Base-by-base conservation (phyloP, 2,113 vertebrate species). In the Spermophilus dauricus region DNA sequence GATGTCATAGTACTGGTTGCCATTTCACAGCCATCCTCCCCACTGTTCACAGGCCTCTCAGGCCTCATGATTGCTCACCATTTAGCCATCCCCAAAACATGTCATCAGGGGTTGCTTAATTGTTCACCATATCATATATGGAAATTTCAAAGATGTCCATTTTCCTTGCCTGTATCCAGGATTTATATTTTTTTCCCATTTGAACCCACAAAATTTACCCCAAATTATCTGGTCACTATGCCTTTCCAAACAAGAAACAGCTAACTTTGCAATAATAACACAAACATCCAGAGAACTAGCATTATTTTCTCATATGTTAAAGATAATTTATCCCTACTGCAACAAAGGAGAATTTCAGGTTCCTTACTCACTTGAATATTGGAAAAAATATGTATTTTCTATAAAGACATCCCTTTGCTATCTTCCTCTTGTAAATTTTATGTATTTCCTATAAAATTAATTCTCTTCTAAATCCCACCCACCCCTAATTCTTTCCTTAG, bases 371-470 rank as follows among this genome's bases (percentile, higher is more conserved):
- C 17, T 32, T 78, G 9, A 95, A 51, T 75, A n/a, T 28, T 94
- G 48, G 24, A 28, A 4, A 39, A 42, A 63, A 58, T 86, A 39
- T 2, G 48, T 20, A 34, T 16, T 89, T 91, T 91, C 28, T 75
- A 32, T 2, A 88, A 32, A 61, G 3, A 63, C 28, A 39, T 28
- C 37, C 26, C 1, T 18, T 22, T 48, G 30, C 7, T 1, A 0
- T 76, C 78, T 88, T 84, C 20, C 12, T 90, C 39, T 39, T 42
- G 17, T 80, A 95, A 34, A 14, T 58, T 48, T 78, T 83, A 30
- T 42, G 8, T 76, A 51, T 16, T 86, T 3, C 2, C n/a, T 56
- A 13, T 48, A 34, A 75, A 82, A 61, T 85, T 24, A 91, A 63
- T 84, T 95, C 4, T 75, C 26, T 17, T 61, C 39, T 37, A 77